Base-by-base conservation (phyloP, 2,888 invertebrate species). In the Amaurobius ferox region DNA sequence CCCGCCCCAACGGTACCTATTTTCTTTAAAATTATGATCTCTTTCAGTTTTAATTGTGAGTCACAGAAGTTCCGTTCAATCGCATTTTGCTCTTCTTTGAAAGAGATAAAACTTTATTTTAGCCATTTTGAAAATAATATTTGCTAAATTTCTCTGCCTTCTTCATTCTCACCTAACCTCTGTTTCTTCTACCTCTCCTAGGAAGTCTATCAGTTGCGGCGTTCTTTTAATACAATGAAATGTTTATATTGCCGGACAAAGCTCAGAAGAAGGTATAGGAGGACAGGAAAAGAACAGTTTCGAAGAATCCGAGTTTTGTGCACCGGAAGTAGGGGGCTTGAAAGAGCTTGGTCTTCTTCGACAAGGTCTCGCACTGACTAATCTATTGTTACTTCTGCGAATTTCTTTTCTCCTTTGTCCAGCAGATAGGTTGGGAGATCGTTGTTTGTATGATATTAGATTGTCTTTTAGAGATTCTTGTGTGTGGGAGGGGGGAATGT, bases 181-280 rank as follows among this genome's bases (percentile, higher is more conserved):
- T 55, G 5, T 55, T 44, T n/a, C n/a, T 55, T 16, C 23, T 55
- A 23, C 55, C 55, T n/a, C 16, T 16, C 16, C 29, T 16, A 26
- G 26, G 9, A 16, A 39, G 70, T 70, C 62, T 40, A 23, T 64
- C 64, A 64, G 30, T n/a, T 30, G 64, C 29, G 64, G 64, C 64
- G 28, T 62, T 32, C 67, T 62, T 73, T 64, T 74, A 74, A 81
- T 68, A n/a, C 81, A 32, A 74, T 70, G 80, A 80, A 80, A 80
- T 80, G 73, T 80, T 80, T 80, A 80, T 80, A 73, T 80, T 80
- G 32, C 76, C 40, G 76, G 77, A 70, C 28, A 26, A 48, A n/a
- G 61, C 62, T 61, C 73, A 29, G 73, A 32, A 23, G 55, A 64
- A 66, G 39, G n/a, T 13, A 23, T 29, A 29, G 16, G 19, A 30